A percentile compares a stretch with the other conserved stretches of the same genome.
phyloP scores from a whole-genome alignment of 2,113 vertebrate species.

The Ia io region DNA sequence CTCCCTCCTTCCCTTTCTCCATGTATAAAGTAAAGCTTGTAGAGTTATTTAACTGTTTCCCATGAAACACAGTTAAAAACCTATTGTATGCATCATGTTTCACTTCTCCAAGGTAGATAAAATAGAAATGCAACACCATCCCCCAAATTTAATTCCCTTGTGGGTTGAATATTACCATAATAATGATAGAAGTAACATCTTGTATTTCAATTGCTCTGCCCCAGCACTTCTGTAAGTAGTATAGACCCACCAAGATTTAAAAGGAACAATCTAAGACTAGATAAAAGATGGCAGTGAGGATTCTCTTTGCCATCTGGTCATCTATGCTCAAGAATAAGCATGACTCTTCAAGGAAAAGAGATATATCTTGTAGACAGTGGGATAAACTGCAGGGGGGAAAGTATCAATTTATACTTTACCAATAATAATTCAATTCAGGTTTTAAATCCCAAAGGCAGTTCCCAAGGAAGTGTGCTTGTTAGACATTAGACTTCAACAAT shows the following conservation, averaged over 20 bases:
- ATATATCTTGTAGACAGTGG: neutral
- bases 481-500: constrained; percentile 62
- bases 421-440: constrained; percentile 69
- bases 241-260: neutral
- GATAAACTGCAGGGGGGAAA: neutral
- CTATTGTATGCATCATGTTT: neutral
- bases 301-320: neutral
- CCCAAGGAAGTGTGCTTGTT: constrained; percentile 70
- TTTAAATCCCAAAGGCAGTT: constrained; percentile 71
- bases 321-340: neutral
- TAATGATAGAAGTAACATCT: fast-evolving
- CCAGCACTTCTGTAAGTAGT: fast-evolving
- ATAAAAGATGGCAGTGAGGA: fast-evolving
- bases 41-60: neutral
- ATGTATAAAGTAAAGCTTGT: neutral
- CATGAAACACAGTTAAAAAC: neutral
- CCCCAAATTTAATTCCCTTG: neutral
- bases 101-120: neutral
- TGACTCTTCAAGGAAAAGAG: neutral
- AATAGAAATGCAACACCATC: neutral
- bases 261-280: fast-evolving
- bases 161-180: fast-evolving
- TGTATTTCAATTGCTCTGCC: neutral
- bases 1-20: neutral
- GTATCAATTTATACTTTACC: constrained; percentile 56